These are phyloP conservation scores for Hippocampus kuda DNA, from an alignment of 2,797 vertebrate genomes.

Conservation along the genomic window DNA sequence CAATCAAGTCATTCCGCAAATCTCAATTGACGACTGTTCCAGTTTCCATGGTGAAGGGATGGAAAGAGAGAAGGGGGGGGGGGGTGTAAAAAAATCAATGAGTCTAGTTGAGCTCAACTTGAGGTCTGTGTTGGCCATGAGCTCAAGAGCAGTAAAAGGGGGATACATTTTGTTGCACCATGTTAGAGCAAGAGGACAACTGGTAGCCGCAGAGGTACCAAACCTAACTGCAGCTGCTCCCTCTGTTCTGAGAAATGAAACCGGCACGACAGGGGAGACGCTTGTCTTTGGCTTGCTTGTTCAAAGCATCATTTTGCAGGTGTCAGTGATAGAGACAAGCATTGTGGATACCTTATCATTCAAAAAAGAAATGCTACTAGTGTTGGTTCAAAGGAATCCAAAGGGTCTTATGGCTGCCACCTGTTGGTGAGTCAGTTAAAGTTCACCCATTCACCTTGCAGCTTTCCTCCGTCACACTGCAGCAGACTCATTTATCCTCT, in stretches of 20 bases:
- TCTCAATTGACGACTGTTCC: slow-evolving; percentile 48
- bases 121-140: slow-evolving; percentile 11
- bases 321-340: slow-evolving; percentile 4
- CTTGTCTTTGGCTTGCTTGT: slow-evolving; percentile 10
- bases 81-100: slow-evolving; percentile 49
- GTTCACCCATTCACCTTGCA: slow-evolving; percentile 49
- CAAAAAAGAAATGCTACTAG: neutral
- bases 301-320: slow-evolving; percentile 18
- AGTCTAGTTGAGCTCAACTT: slow-evolving; percentile 20
- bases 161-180: slow-evolving; percentile 9
- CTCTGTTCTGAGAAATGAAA: slow-evolving; percentile 49
- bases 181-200: slow-evolving; percentile 7
- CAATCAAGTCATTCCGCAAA: slow-evolving; percentile 49
- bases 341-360: neutral
- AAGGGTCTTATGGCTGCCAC: slow-evolving; percentile 39
- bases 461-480: slow-evolving; percentile 36
- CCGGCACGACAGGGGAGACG: slow-evolving; percentile 42
- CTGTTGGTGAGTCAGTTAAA: slow-evolving; percentile 44
- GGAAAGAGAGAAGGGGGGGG: slow-evolving; percentile 5
- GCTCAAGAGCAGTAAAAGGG: slow-evolving; percentile 19
- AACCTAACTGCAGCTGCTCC: slow-evolving; percentile 30
- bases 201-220: neutral
- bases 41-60: slow-evolving; percentile 56
- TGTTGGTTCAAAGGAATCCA: slow-evolving; percentile 3
- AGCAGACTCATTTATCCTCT: slow-evolving; percentile 36